Evolutionary conservation across 2,113 vertebrate genomes (phyloP).

Genomic region (Epinephelus lanceolatus): DNA sequence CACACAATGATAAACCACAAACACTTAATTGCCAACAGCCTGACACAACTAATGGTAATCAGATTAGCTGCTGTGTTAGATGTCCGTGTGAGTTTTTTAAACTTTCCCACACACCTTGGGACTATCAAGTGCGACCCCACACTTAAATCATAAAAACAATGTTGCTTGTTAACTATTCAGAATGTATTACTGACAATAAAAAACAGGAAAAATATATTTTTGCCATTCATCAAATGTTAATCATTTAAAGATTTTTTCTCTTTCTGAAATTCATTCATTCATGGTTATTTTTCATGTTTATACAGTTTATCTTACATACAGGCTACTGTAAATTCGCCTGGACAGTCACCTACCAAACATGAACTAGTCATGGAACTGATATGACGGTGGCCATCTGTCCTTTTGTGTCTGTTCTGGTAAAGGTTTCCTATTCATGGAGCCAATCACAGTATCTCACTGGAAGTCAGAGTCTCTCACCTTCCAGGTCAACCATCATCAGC

Average conservation of each 20-base stretch:
- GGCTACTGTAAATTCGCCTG: not conserved
- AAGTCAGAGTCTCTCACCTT: slow-evolving; percentile 86
- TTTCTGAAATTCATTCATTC: not conserved
- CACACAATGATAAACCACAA: slow-evolving; percentile 14
- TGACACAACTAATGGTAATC: slow-evolving; percentile 37
- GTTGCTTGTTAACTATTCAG: no score
- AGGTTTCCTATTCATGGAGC: not conserved
- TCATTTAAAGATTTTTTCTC: not conserved
- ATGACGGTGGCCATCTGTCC: not conserved
- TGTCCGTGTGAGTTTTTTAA: not conserved
- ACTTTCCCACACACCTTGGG: not conserved
- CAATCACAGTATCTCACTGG: not conserved
- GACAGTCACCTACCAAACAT: not conserved
- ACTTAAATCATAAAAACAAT: not conserved
- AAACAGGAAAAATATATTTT: no score
- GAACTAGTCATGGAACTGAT: not conserved
- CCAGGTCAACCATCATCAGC: slow-evolving; percentile 97
- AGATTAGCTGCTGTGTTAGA: slow-evolving; percentile 20
- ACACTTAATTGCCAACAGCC: slow-evolving; percentile 21
- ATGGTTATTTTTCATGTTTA: not conserved
- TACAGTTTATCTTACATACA: not conserved
- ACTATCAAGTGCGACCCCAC: not conserved
- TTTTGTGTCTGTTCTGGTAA: slow-evolving; percentile 4
- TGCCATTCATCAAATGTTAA: no score
- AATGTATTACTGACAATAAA: no score